Evolutionary conservation across 2,113 vertebrate genomes (phyloP), one percentile per base, ranked within the genome.

Genomic region (Ptychochromis oligacanthus): DNA sequence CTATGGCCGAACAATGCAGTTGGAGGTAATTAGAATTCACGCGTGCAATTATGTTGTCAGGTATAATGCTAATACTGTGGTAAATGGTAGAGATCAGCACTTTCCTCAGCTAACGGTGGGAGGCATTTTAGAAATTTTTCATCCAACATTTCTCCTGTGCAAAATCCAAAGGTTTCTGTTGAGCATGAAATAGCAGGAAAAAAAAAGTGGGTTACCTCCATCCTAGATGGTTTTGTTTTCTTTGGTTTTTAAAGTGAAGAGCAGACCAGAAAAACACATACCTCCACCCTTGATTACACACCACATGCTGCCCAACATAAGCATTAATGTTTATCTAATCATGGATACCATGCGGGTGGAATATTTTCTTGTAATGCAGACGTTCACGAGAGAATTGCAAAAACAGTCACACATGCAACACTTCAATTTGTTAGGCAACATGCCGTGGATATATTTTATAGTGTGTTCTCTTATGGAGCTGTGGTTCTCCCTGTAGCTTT

Each of bases 11-110:
- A n/a, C 4, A 52, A 36, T 56, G 43, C 75, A 52, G 14, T 54
- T 57, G 36, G 77, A 87, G 49, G 18, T 87, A 86, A 92, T 92
- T 83, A 81, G 67, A 61, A 79, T 74, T 75, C 82, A 40, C 70
- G 6, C 7, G 43, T 20, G 11, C 54, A 58, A 18, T 75, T 61
- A 31, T 26, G 79, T 80, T 75, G 60, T 91, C 80, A 90, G 79
- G 70, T 43, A 72, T n/a, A 15, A 62, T 49, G 36, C 46, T 81
- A 52, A 85, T 40, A 18, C 62, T 4, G 14, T 61, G 56, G 28
- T 75, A 52, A 83, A 70, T 55, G 17, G 34, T 31, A 61, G 65
- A 67, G 49, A 59, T 81, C 74, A 87, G 82, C 74, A 77, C 59
- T 88, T 70, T 83, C 18, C 52, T 77, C 26, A 59, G 3, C 13